Evolutionary conservation across 1,140 invertebrate species (phyloP).

Genomic region (Drosophila erecta): DNA sequence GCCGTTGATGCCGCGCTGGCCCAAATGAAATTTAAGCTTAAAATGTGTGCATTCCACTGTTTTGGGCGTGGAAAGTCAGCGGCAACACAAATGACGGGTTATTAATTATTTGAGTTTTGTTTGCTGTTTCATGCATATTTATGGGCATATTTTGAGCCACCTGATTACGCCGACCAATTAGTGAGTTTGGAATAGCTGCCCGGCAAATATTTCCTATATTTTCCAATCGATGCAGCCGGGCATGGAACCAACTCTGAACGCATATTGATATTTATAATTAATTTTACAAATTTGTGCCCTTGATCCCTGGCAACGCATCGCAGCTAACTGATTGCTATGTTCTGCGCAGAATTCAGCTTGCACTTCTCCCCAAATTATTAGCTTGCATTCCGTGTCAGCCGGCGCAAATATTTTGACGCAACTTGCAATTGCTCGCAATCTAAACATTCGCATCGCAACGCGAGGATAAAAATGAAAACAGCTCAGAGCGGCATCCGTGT

Average conservation of each 20-base stretch:
- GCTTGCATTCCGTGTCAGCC: conserved; percentile 28
- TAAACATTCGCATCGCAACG: conserved; percentile 68
- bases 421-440: conserved; percentile 77
- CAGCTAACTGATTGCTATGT: conserved; percentile 17
- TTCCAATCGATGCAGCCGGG: conserved; percentile 7
- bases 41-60: conserved; percentile 2
- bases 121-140: conserved; percentile 30
- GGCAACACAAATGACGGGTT: conserved; percentile 46
- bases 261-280: conserved; percentile 58
- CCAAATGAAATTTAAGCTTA: conserved; percentile 36
- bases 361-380: conserved; percentile 32
- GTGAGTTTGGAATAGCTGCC: conserved; percentile 25
- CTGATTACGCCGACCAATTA: conserved; percentile 66
- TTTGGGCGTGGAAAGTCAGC: background rate
- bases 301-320: conserved; percentile 13
- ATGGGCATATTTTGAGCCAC: conserved; percentile 45
- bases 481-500: conserved; percentile 44
- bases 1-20: background rate
- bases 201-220: conserved; percentile 44
- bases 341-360: conserved; percentile 2
- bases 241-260: conserved; percentile 32
- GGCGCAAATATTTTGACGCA: conserved; percentile 76
- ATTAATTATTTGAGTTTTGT: conserved; percentile 64
- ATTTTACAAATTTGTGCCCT: conserved; percentile 33
- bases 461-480: conserved; percentile 59